Evolutionary conservation across 35 echinoderm and acorn worm species (phyloP), one percentile per base, ranked within the genome.

Genomic region (Apostichopus parvimensis): DNA sequence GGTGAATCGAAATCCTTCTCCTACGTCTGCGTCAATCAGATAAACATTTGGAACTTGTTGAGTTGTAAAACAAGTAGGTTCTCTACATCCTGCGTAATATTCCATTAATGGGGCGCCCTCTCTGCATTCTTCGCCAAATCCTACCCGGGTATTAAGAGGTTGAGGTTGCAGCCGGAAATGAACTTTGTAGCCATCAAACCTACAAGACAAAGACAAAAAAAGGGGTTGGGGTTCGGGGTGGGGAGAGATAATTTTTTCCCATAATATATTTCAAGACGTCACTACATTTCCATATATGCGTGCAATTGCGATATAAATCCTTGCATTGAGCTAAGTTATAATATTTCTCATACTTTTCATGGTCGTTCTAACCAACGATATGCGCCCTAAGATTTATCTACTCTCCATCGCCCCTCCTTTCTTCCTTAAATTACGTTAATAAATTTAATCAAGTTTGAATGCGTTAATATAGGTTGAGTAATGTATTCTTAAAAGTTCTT

Each of bases 1-100:
- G 3, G 81, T 84, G 56, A 84, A 84, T 8, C 81, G 53, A 21
- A 60, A 84, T 6, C 81, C 81, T 84, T 84, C 81, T 24, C 57
- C 57, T 4, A 84, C 34, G 6, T 84, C 81, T 84, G 28, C 81
- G 11, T 84, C 81, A 5, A 84, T 84, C 25, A 84, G 81, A 55
- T 84, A 84, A 8, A 84, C 54, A 17, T 53, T 84, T 23, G 81
- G 81, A 58, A 59, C 52, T 8, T 12, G 54, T 58, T 14, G 54
- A 15, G 17, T 15, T 8, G 4, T 9, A 84, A 84, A 84, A 84
- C 81, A 84, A 17, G 12, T 58, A n/a, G 81, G 57, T 4, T 17
- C 57, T 84, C 81, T 84, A 8, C 81, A 84, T 22, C 81, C 81
- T 4, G 53, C 17, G 57, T 84, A 84, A 52, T 58, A 84, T 8